Conservation (phyloP, 53 echinoderm and acorn worm species). For the Holothuria scabra region DNA sequence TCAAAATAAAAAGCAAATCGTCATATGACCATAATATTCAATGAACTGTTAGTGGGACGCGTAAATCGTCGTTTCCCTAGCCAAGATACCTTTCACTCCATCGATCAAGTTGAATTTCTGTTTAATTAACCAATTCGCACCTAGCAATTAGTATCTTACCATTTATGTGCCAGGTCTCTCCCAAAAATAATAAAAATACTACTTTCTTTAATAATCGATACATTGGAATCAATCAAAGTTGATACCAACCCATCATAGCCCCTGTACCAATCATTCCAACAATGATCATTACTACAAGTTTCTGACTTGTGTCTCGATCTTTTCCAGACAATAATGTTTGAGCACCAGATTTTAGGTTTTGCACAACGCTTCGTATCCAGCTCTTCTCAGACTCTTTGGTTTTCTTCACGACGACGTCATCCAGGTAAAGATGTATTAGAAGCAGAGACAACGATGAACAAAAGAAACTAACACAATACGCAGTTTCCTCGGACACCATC, state of each 20-base stretch:
- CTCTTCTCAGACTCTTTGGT: background rate
- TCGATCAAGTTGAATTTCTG: too few relatives aligned
- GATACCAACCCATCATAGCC: constrained; percentile 43
- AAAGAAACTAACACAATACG: background rate
- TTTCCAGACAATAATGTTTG: constrained; percentile 24
- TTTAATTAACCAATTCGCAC: too few relatives aligned
- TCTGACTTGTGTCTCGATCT: constrained; percentile 41
- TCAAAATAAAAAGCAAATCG: too few relatives aligned
- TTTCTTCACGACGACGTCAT: constrained; percentile 7
- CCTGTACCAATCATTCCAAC: constrained; percentile 45
- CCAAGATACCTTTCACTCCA: too few relatives aligned
- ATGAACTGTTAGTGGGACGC: too few relatives aligned
- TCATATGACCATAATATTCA: too few relatives aligned
- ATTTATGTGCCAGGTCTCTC: too few relatives aligned
- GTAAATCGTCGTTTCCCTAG: too few relatives aligned
- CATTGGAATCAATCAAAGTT: too few relatives aligned
- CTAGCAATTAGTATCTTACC: too few relatives aligned
- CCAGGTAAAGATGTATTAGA: constrained; percentile 24
- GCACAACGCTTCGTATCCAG: background rate
- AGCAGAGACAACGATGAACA: background rate
- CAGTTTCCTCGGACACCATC: constrained; percentile 50
- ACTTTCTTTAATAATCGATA: too few relatives aligned
- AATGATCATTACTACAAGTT: constrained; percentile 37
- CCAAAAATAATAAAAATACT: too few relatives aligned
- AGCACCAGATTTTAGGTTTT: constrained; percentile 12